A percentile compares a stretch with the other conserved stretches of the same genome.
These are phyloP conservation scores for Zygothrica quintamaculata DNA, from an alignment of 2,888 invertebrate genomes.

Conservation along the genomic window DNA sequence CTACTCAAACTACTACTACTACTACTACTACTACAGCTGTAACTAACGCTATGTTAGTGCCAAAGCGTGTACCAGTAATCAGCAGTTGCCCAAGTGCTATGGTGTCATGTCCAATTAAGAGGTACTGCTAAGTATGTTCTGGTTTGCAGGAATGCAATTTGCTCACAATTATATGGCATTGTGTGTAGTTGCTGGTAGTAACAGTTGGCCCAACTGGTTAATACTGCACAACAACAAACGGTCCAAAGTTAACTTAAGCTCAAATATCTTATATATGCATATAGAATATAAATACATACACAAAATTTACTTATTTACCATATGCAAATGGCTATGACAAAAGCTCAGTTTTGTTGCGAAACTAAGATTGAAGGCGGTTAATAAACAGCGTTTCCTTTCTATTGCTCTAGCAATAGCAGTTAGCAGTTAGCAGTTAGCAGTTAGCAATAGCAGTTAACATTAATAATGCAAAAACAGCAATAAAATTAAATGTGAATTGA, in stretches of 20 bases:
- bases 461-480: too few species aligned
- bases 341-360: not conserved
- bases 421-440: too few species aligned
- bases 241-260: not conserved
- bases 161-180: conserved; percentile 37
- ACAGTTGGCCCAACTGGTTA: conserved; percentile 12
- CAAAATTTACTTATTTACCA: not conserved
- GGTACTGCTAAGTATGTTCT: conserved; percentile 29
- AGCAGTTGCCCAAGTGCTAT: conserved; percentile 25
- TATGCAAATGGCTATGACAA: not conserved
- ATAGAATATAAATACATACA: not conserved
- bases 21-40: conserved; percentile 21
- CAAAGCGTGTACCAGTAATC: conserved; percentile 25
- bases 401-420: too few species aligned
- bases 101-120: conserved; percentile 55
- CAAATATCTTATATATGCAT: not conserved
- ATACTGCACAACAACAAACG: conserved; percentile 1
- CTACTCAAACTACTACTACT: not conserved
- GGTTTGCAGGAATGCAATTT: conserved; percentile 49
- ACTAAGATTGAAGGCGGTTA: too few species aligned
- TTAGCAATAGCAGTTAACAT: too few species aligned
- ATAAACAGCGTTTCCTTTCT: too few species aligned
- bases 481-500: too few species aligned
- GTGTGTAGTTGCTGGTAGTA: conserved; percentile 17
- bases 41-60: too few species aligned